Base-by-base conservation (phyloP, 2,888 invertebrate genomes). In the Callinectes sapidus region DNA sequence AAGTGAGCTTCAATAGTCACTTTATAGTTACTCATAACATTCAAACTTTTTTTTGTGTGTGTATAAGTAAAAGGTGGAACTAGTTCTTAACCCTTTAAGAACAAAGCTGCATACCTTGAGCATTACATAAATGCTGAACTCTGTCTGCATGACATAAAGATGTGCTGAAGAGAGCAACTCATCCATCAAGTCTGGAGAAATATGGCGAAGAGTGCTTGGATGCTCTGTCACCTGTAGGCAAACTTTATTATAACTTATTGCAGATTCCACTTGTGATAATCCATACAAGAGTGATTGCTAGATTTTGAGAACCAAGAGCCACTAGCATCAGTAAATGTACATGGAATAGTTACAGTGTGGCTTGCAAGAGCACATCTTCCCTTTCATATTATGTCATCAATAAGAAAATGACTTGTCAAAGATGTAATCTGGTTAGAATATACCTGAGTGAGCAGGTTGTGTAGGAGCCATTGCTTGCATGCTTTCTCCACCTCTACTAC, bases 121-220 rank as follows among this genome's bases (percentile, higher is more conserved):
- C 95, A 97, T 96, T 89, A 97, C 97, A 95, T 98, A 98, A 81
- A 97, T 96, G 61, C 97, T 97, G 95, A 97, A 97, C 96, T 98
- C 98, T 0, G 97, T 97, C 96, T 97, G 97, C 96, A 97, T 97
- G 1, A 97, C 97, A 95, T 97, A 97, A 93, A 98, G 96, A 95
- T 97, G 96, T 0, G 97, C 96, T 95, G 97, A 97, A 18, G 96
- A 96, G 48, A 97, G 96, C 54, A 97, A 95, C 77, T 96, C 96
- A 3, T 96, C 96, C 97, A 98, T 97, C 94, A 97, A 95, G 3
- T 97, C 96, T n/a, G 87, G 71, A 1, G 94, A 93, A 54, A 95
- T 90, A 85, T 90, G 92, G 66, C 94, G 55, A 39, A 95, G 89
- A 10, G 91, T 91, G n/a, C 48, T 39, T 6, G 92, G 90, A 71